Evolutionary conservation across 2,888 invertebrate species (phyloP).

Genomic region (Rhodophaea formosa): DNA sequence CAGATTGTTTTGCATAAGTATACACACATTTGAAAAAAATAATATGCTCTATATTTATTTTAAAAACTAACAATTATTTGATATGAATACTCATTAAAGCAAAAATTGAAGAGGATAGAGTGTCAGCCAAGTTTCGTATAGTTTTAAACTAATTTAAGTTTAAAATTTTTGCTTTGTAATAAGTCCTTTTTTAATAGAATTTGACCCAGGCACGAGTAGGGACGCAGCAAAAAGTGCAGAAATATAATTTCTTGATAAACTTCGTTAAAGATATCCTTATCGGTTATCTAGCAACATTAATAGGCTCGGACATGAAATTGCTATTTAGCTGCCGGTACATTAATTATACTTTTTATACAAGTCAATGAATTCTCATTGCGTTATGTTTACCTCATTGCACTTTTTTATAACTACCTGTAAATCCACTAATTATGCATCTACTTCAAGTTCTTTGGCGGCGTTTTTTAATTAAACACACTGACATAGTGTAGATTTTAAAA

Average conservation of each 20-base stretch:
- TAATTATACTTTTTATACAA: slow-evolving; percentile 13
- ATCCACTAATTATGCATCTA: not conserved
- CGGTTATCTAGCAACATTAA: slow-evolving; percentile 12
- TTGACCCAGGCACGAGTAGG: not conserved
- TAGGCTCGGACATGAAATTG: slow-evolving; percentile 10
- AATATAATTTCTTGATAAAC: slow-evolving; percentile 8
- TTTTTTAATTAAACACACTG: not conserved
- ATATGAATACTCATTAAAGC: too few species aligned
- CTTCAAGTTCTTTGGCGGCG: not conserved
- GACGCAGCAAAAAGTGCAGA: not conserved
- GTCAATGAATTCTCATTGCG: not conserved
- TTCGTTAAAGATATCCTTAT: slow-evolving; percentile 10
- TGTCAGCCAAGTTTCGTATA: too few species aligned
- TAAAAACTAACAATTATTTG: too few species aligned
- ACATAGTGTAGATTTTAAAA: not conserved
- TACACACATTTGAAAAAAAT: too few species aligned
- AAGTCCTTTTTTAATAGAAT: not conserved
- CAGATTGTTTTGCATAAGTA: too few species aligned
- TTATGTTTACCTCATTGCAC: not conserved
- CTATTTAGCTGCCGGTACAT: slow-evolving; percentile 14
- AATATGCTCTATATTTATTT: too few species aligned
- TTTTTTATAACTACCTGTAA: not conserved
- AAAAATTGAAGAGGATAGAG: too few species aligned
- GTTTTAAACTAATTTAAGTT: too few species aligned
- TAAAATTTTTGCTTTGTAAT: too few species aligned